Percentiles rank a stretch among this genome's conserved stretches.
These are phyloP conservation scores for Penaeus vannamei DNA, from an alignment of 1,140 invertebrate species.

Conservation along the genomic window DNA sequence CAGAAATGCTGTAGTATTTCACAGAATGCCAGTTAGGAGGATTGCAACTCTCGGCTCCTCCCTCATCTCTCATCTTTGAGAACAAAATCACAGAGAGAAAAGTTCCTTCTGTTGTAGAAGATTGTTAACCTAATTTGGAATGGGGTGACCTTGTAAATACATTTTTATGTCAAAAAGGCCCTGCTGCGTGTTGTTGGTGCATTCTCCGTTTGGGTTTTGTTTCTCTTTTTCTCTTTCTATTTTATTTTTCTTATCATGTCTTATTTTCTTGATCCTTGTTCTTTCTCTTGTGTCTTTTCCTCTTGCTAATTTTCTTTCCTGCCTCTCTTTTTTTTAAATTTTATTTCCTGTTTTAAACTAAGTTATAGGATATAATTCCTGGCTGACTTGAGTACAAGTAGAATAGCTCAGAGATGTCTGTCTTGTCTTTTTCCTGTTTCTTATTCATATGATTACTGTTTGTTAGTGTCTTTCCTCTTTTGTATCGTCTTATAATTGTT, in stretches of 20 bases:
- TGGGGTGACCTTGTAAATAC: conserved; percentile 53
- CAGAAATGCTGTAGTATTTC: neutral
- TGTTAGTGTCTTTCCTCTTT: neutral
- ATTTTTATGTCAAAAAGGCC: conserved; percentile 30
- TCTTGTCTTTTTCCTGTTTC: neutral
- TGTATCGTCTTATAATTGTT: no score
- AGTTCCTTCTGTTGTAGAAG: conserved; percentile 47
- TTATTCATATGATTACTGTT: neutral
- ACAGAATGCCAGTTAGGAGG: conserved; percentile 3
- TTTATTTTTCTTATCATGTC: no score
- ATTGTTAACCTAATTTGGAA: conserved; percentile 20
- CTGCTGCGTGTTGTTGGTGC: conserved; percentile 24
- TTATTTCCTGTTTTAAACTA: no score
- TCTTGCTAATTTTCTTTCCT: no score
- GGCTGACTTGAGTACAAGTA: conserved; percentile 48
- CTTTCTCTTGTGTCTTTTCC: no score
- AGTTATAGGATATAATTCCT: no score
- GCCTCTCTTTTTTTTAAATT: no score
- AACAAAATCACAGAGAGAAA: conserved; percentile 1
- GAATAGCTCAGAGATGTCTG: conserved; percentile 38
- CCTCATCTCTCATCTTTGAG: neutral
- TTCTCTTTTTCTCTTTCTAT: no score
- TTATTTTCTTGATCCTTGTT: no score
- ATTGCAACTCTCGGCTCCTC: neutral
- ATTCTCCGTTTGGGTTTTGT: no score